A percentile compares a stretch with the other conserved stretches of the same genome.
These are phyloP conservation scores for Calyptomena viridis DNA, from an alignment of 2,113 vertebrate species.

Conservation along the genomic window DNA sequence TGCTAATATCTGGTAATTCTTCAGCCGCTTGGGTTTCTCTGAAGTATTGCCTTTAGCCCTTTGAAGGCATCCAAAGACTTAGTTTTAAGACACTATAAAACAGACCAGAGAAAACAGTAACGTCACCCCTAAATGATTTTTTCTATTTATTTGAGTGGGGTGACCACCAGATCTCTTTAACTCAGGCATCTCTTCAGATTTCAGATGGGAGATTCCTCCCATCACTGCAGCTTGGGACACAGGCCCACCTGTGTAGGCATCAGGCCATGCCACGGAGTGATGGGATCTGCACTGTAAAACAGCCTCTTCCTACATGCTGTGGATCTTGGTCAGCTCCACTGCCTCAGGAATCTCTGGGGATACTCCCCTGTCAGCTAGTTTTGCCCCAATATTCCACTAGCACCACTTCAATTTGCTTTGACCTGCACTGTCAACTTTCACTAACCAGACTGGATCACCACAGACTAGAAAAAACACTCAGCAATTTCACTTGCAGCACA, in stretches of 20 bases:
- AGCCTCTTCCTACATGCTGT: background rate
- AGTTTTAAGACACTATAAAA: background rate
- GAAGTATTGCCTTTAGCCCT: background rate
- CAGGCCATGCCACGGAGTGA: background rate
- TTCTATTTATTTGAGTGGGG: background rate
- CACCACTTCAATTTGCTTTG: background rate
- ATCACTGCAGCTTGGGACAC: background rate
- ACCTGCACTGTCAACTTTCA: background rate
- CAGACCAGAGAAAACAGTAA: background rate
- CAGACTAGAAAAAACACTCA: background rate
- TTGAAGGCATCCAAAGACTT: background rate
- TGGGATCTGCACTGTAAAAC: background rate
- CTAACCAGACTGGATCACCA: background rate
- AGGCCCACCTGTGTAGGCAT: background rate
- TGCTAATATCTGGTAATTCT: constrained; percentile 35
- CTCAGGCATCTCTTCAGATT: background rate
- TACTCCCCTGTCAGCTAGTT: background rate
- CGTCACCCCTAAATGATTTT: background rate
- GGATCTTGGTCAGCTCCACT: background rate
- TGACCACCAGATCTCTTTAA: background rate
- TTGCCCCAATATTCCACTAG: background rate
- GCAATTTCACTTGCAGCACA: background rate
- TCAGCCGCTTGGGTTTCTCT: background rate
- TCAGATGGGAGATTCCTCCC: background rate
- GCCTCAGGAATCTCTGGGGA: background rate